A percentile compares a stretch with the other conserved stretches of the same genome.
Conservation (phyloP, 2,113 vertebrate species). For the Alaudala cheleensis region DNA sequence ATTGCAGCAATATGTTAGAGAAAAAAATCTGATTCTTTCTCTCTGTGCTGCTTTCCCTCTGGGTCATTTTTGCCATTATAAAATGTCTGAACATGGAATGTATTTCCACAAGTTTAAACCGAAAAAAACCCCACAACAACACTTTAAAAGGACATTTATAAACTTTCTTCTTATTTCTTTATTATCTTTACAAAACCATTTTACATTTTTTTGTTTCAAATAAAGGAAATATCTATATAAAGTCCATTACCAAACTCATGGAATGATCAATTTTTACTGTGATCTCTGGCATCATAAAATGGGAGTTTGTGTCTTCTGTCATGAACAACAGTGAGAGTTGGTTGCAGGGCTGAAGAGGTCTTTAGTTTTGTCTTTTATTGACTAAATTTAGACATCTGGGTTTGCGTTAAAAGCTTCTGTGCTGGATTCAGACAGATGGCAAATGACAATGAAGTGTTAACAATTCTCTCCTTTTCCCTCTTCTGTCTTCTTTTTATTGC, state of each 20-base stretch:
- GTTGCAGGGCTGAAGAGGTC: neutral
- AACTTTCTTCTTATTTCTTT: neutral
- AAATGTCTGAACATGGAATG: neutral
- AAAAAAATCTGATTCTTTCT: neutral
- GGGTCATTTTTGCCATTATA: neutral
- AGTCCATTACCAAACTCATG: neutral
- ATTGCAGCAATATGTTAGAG: neutral
- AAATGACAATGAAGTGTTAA: constrained; percentile 36
- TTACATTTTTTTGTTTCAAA: neutral
- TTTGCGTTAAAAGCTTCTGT: neutral
- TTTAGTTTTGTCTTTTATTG: neutral
- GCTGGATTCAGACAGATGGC: neutral
- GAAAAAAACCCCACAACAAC: neutral
- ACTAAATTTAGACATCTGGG: neutral
- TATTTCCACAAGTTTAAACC: neutral
- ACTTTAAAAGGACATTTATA: neutral
- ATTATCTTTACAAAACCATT: neutral
- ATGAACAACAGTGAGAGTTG: neutral
- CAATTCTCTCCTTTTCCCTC: neutral
- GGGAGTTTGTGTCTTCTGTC: neutral
- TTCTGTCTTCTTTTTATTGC: neutral
- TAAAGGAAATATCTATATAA: neutral
- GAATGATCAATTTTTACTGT: neutral
- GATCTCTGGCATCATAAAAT: neutral
- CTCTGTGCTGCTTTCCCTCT: neutral